Conservation (phyloP, 2,113 vertebrate genomes). For the Meleagris gallopavo region DNA sequence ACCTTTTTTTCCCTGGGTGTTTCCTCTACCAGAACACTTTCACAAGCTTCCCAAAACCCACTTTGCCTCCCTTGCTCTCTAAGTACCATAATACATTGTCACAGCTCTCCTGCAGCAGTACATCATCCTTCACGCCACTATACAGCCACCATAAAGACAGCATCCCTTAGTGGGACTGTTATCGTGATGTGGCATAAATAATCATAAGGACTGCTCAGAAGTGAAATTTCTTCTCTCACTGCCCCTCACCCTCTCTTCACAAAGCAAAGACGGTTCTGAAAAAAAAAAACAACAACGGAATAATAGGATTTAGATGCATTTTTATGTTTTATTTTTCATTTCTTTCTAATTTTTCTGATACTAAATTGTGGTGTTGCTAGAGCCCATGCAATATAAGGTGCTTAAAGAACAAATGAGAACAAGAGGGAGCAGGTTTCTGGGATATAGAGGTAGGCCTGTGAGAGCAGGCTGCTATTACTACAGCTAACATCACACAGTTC, state of each 20-base stretch:
- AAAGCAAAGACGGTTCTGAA: background rate
- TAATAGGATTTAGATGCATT: background rate
- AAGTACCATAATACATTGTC: background rate
- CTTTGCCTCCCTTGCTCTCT: background rate
- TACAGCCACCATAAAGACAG: background rate
- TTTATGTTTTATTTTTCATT: background rate
- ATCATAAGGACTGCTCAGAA: background rate
- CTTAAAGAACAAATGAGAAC: slow-evolving; percentile 20
- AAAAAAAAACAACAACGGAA: background rate
- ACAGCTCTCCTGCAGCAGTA: background rate
- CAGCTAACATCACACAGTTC: slow-evolving; percentile 7
- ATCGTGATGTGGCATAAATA: slow-evolving; percentile 5
- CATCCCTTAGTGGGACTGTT: background rate
- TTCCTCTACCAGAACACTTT: background rate
- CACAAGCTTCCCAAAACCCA: background rate
- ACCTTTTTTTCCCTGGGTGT: background rate
- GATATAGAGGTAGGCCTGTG: background rate
- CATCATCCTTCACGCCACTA: background rate
- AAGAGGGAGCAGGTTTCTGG: slow-evolving; percentile 5
- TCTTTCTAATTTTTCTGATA: background rate
- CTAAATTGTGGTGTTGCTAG: background rate
- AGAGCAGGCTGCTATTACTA: background rate
- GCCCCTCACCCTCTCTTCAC: background rate
- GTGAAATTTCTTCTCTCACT: slow-evolving; percentile 5
- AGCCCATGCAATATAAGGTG: background rate